Base-by-base conservation (phyloP, 2,113 vertebrate species). In the Catharus minimus region DNA sequence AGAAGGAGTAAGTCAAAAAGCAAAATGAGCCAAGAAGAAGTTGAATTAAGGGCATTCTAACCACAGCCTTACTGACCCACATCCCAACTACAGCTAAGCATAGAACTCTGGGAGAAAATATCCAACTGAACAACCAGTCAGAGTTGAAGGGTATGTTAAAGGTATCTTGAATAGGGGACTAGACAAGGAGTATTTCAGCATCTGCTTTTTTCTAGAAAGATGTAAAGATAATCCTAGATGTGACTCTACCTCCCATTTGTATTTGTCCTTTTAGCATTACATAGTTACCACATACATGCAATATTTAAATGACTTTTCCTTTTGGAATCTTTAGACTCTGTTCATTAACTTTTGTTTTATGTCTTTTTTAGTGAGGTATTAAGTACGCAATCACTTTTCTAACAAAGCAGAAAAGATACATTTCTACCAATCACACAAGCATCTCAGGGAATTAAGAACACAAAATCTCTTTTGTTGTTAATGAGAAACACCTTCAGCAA, bases 111-210 rank as follows among this genome's bases (percentile, higher is more conserved):
- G 10, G 19, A 19, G 71, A 74, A 44, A 44, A 26, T 14, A 15
- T 3, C 6, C 27, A 38, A 36, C 2, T 0, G 1, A 38, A 18
- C 11, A 68, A 1, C 6, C 3, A 39, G 18, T 4, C 16, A 38
- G 9, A 85, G 33, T 10, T 36, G 22, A 81, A 71, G 10, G 1
- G 3, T 1, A 71, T 13, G 6, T 71, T 87, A 16, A 33, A 58
- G 14, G 15, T 5, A 39, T 6, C 5, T 38, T 66, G 26, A 9
- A 26, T 46, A 5, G 24, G 4, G 26, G 44, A 12, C 5, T 67
- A 16, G 15, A 58, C 20, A 15, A 67, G 6, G 10, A 41, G 3
- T 27, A 39, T 33, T 82, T 71, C 33, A 90, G 23, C 21, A 57
- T 49, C 27, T 60, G 10, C 7, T 83, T 74, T 86, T 72, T 77